Evolutionary conservation across 2,888 invertebrate genomes (phyloP), one percentile per base, ranked within the genome.

Genomic region (Scaptomyza parva): DNA sequence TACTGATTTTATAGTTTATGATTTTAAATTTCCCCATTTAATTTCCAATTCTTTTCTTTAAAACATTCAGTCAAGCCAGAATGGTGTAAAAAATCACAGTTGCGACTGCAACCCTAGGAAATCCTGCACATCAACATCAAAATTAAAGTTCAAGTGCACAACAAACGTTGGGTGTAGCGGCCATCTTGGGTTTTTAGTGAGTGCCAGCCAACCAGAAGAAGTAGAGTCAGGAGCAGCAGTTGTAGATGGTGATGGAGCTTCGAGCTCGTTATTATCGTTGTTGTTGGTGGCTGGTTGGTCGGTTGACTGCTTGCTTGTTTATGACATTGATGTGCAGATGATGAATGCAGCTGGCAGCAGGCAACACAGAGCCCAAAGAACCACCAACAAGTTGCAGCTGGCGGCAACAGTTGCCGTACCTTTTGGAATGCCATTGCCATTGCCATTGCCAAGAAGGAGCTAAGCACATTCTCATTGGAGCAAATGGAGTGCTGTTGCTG

Each of bases 371-470:
- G 17, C 0, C 37, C 26, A 24, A 33, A 35, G 57, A 58, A 53
- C 59, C 80, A 86, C 59, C 86, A 85, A 79, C 83, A 83, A 86
- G 83, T 84, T 87, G 83, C 83, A 73, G 65, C 57, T 54, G 67
- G 11, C 50, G 73, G 82, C 84, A 86, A 80, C 84, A 81, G 82
- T 82, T 86, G 84, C 81, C 48, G 72, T 39, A 35, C 33, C 58
- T 54, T 43, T 45, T 76, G 54, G 76, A 58, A 12, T 53, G 59
- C 53, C 44, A 33, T 33, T 17, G 26, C 58, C 59, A 70, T 26
- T 54, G 51, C 63, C 63, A 40, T 35, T 53, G 59, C 54, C 37
- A 28, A 72, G 35, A 37, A 72, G 76, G 66, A 74, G 80, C 63
- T 62, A 37, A 58, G 47, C 71, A 74, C 78, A 66, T 81, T 83